Evolutionary conservation across 2,797 vertebrate genomes (phyloP), one percentile per base, ranked within the genome.

Genomic region (Semotilus atromaculatus): DNA sequence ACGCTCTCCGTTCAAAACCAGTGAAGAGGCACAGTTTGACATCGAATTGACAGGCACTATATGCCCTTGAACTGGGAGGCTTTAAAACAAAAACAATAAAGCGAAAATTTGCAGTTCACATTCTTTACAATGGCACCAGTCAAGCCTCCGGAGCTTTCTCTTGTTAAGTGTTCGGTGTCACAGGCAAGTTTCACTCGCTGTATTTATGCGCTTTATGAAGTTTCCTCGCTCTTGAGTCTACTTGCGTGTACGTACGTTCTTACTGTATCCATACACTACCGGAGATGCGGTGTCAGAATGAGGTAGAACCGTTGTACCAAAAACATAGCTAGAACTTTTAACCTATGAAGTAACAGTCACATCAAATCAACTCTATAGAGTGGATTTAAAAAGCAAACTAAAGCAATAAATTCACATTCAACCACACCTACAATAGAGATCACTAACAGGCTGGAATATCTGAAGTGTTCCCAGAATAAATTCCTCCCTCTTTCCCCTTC

Each of bases 301-400:
- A 96, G 95, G 95, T 96, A 96, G 95, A 94, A 95, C 93, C 91
- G 95, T 96, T 96, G 95, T 95, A 95, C 95, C 93, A 92, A 94
- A 93, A 93, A 90, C 89, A 85, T 92, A 91, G 93, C 91, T 91
- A 94, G 91, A 93, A 93, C 91, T 92, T 92, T 93, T 92, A 90
- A 94, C 66, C 86, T 88, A 94, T 92, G 87, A 93, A 90, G 93
- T 95, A 96, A 96, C 95, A 96, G 95, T 96, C 95, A 95, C 94
- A 93, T 93, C 89, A 93, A 80, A 94, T 93, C 89, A 91, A 93
- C 90, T 92, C 85, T 66, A 72, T 88, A 92, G 88, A 94, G 91
- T 91, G 90, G 93, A 93, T 90, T 90, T 83, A 85, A 86, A 84
- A 82, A 60, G 83, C 10, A 48, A 67, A 78, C 73, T 80, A 68